These are phyloP conservation scores for Remorina albescens DNA, from an alignment of 2,797 vertebrate genomes.

Conservation along the genomic window DNA sequence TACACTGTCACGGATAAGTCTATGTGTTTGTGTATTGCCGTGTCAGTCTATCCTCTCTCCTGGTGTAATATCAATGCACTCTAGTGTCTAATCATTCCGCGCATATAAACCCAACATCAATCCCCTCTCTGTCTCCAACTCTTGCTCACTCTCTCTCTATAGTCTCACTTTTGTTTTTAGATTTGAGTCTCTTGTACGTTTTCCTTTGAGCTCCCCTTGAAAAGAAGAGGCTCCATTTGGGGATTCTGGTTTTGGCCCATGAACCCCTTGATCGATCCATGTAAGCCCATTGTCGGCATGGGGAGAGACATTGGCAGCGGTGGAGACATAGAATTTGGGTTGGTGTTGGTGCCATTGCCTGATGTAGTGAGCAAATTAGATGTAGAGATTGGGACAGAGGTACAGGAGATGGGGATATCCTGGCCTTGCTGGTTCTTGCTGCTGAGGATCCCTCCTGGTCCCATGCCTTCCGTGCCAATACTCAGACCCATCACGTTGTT, in stretches of 20 bases:
- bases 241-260: slow-evolving; percentile 87
- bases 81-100: slow-evolving; percentile 79
- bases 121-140: slow-evolving; percentile 76
- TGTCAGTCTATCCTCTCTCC: slow-evolving; percentile 81
- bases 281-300: slow-evolving; percentile 86
- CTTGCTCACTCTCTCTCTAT: slow-evolving; percentile 67
- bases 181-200: slow-evolving; percentile 98
- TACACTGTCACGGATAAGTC: slow-evolving; percentile 81
- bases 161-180: slow-evolving; percentile 77
- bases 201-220: slow-evolving; percentile 96
- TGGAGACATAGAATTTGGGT: slow-evolving; percentile 82
- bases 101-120: slow-evolving; percentile 81
- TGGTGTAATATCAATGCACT: slow-evolving; percentile 83
- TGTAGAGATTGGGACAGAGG: slow-evolving; percentile 82
- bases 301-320: slow-evolving; percentile 86
- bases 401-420: slow-evolving; percentile 83
- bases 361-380: slow-evolving; percentile 79
- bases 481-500: slow-evolving; percentile 87
- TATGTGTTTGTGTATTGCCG: slow-evolving; percentile 80
- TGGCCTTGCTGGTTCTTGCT: slow-evolving; percentile 83
- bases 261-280: slow-evolving; percentile 87
- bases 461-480: slow-evolving; percentile 75
- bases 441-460: slow-evolving; percentile 75
- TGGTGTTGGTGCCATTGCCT: slow-evolving; percentile 79
- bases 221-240: slow-evolving; percentile 93